Conservation (phyloP, 92 coral and sea anemone genomes). For the Bergia sp. region DNA sequence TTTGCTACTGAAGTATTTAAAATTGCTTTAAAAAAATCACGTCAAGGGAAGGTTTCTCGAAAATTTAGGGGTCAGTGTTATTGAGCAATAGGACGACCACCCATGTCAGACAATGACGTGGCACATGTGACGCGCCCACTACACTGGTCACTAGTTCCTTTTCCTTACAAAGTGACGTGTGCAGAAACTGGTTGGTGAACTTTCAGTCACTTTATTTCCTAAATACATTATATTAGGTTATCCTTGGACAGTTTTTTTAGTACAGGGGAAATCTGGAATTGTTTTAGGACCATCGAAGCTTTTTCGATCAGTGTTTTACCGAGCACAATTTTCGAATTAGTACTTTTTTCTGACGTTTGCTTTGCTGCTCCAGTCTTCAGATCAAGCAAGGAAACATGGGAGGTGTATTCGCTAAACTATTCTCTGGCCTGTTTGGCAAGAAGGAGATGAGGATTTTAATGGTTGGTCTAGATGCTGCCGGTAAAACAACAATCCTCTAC, state of each 20-base stretch:
- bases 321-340: background rate
- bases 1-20: no score
- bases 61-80: background rate
- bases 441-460: constrained; percentile 97
- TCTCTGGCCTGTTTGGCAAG: constrained; percentile 85
- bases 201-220: constrained; percentile 31
- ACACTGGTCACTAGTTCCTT: constrained; percentile 82
- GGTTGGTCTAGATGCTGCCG: constrained; percentile 99
- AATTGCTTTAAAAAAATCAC: no score
- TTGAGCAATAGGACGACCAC: constrained; percentile 57
- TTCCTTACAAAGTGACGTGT: constrained; percentile 72
- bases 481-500: constrained; percentile 95
- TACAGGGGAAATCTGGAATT: background rate
- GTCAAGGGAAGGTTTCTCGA: no score
- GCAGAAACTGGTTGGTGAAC: constrained; percentile 65
- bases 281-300: background rate
- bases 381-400: constrained; percentile 64
- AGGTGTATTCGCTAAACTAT: constrained; percentile 69
- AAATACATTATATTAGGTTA: background rate
- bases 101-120: constrained; percentile 96
- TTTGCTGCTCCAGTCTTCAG: constrained; percentile 41
- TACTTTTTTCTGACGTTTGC: constrained; percentile 25
- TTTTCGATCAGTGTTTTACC: background rate
- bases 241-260: background rate
- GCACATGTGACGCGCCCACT: constrained; percentile 99